Percentiles rank a stretch among this genome's conserved stretches.
phyloP scores from a whole-genome alignment of 2,888 invertebrate species.

The Drosophila mayaguana region DNA sequence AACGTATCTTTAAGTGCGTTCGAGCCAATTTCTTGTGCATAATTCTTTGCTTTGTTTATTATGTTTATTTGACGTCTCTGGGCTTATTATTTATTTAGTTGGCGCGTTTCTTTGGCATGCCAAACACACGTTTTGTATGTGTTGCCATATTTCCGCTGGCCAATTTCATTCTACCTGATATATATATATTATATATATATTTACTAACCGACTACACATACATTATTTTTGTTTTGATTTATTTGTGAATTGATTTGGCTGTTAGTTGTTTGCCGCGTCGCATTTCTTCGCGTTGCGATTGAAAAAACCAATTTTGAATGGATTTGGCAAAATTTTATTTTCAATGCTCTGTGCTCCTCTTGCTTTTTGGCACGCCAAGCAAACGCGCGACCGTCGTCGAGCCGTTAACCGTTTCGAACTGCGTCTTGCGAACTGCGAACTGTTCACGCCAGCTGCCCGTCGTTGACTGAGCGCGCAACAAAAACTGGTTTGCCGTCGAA shows the following conservation, averaged over 20 bases:
- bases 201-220: slow-evolving; percentile 49
- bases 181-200: not conserved
- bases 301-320: slow-evolving; percentile 72
- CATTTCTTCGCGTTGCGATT: slow-evolving; percentile 66
- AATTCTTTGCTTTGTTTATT: slow-evolving; percentile 33
- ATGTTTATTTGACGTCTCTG: slow-evolving; percentile 44
- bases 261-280: slow-evolving; percentile 58
- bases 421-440: slow-evolving; percentile 44
- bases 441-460: slow-evolving; percentile 68
- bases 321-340: slow-evolving; percentile 68
- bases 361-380: slow-evolving; percentile 60
- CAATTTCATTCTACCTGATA: slow-evolving; percentile 16
- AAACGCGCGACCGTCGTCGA: slow-evolving; percentile 66
- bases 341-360: slow-evolving; percentile 45
- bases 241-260: slow-evolving; percentile 30
- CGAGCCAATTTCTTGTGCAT: slow-evolving; percentile 42
- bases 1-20: slow-evolving; percentile 62
- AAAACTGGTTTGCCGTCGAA: slow-evolving; percentile 65
- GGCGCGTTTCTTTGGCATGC: slow-evolving; percentile 57
- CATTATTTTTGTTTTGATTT: slow-evolving; percentile 47
- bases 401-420: slow-evolving; percentile 31
- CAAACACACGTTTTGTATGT: slow-evolving; percentile 70
- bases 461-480: slow-evolving; percentile 58
- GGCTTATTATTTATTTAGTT: slow-evolving; percentile 64
- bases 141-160: slow-evolving; percentile 67